A percentile compares a stretch with the other conserved stretches of the same genome.
These are phyloP conservation scores for Diogma glabrata DNA, from an alignment of 2,888 invertebrate genomes.

Conservation along the genomic window DNA sequence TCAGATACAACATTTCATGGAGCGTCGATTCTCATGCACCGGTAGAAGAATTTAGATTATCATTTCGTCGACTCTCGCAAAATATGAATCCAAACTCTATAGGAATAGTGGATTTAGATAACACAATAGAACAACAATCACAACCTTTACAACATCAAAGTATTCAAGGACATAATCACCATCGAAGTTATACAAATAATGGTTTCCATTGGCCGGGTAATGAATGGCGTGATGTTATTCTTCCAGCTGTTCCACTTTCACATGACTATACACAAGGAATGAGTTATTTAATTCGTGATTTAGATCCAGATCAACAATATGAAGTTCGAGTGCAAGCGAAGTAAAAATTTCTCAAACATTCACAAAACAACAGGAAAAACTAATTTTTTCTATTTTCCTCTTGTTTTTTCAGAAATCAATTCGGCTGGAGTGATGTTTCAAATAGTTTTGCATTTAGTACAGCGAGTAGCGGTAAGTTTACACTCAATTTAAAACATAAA, in stretches of 20 bases:
- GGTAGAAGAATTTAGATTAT: conserved; percentile 53
- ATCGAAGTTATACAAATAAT: conserved; percentile 26
- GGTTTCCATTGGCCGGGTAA: conserved; percentile 37
- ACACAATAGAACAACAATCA: conserved; percentile 38
- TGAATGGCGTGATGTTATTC: conserved; percentile 46
- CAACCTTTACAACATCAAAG: conserved; percentile 38
- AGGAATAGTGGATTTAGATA: conserved; percentile 38
- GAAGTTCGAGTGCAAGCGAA: conserved; percentile 54
- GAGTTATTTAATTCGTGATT: conserved; percentile 52
- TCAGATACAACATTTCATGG: conserved; percentile 57
- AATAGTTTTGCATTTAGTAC: conserved; percentile 51
- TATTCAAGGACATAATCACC: conserved; percentile 22
- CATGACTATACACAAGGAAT: conserved; percentile 48
- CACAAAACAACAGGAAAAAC: neutral
- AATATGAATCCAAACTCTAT: no score
- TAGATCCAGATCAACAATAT: conserved; percentile 52
- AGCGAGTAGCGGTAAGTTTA: conserved; percentile 45
- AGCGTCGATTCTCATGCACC: conserved; percentile 53
- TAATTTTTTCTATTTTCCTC: conserved; percentile 7
- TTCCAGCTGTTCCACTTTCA: conserved; percentile 41
- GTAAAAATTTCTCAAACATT: conserved; percentile 23
- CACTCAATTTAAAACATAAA: no score
- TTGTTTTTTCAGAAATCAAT: conserved; percentile 40
- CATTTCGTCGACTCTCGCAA: conserved; percentile 50
- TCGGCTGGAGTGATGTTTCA: conserved; percentile 53